These are phyloP conservation scores for Euwallacea similis DNA, from an alignment of 1,140 invertebrate genomes.

Conservation along the genomic window DNA sequence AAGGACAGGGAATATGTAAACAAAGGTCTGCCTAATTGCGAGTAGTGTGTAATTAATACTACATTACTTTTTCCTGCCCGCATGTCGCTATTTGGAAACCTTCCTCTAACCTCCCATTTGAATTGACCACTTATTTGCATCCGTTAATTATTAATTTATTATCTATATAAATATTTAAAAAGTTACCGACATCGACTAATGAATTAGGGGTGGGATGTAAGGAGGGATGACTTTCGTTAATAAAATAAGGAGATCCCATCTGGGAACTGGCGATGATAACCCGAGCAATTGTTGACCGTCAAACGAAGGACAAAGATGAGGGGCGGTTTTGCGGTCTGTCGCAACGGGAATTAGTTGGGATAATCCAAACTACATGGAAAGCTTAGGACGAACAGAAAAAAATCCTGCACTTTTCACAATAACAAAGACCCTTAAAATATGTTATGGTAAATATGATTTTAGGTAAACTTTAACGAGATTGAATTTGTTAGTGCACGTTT, in stretches of 20 bases:
- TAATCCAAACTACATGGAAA: conserved; percentile 16
- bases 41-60: conserved; percentile 3
- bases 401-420: no score
- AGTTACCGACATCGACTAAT: conserved; percentile 2
- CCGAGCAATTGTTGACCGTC: conserved; percentile 45
- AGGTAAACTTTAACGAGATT: no score
- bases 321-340: conserved; percentile 38
- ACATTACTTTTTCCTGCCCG: not conserved
- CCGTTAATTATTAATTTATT: conserved; percentile 2
- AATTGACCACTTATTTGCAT: conserved; percentile 1
- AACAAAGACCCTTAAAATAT: no score
- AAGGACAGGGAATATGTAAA: not conserved
- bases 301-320: conserved; percentile 36
- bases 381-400: no score
- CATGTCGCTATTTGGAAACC: no score
- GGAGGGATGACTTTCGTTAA: conserved; percentile 36
- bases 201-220: not conserved
- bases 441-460: no score
- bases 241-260: conserved; percentile 46
- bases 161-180: conserved; percentile 12
- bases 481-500: no score
- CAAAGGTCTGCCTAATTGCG: conserved; percentile 18
- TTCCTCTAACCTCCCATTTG: no score
- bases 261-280: conserved; percentile 44
- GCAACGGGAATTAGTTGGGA: conserved; percentile 30